Evolutionary conservation across 2,888 invertebrate species (phyloP), one percentile per base, ranked within the genome.

Genomic region (Nemotelus nigrinus): DNA sequence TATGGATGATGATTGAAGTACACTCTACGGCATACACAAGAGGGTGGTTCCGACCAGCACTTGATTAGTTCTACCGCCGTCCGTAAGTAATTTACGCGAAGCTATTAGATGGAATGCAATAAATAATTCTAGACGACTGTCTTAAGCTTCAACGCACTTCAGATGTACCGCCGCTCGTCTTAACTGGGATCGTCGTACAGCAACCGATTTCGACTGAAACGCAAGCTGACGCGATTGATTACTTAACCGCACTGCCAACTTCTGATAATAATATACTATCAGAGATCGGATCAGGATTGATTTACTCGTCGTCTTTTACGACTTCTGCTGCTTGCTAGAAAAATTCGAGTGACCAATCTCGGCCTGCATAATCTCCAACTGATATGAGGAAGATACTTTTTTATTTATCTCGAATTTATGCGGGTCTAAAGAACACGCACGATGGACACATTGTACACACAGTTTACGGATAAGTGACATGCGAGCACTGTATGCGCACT

Each of bases 191-290:
- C 58, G 25, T 25, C 8, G 25, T n/a, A 58, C 10, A 8, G 58
- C 58, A 25, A n/a, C 25, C 50, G 5, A 50, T 50, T 50, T 8
- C 8, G 39, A 65, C 45, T 65, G 65, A 65, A 45, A 8, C 47
- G 7, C 3, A 44, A 3, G n/a, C 65, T 4, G 4, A 39, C 44
- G 45, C 65, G 47, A 65, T 58, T 45, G 65, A 53, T 68, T 68
- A 68, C 68, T 68, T 68, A 65, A 68, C 41, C 48, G 6, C 68
- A 25, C 68, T 25, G 6, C 43, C 7, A 39, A 53, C 39, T 48
- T 44, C 41, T 50, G 68, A 68, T 68, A 50, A 50, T 68, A 8
- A 3, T 47, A 25, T 50, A 68, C 68, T 68, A 68, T 68, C 68
- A 50, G 45, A 39, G 53, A 43, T 25, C 25, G 53, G 53, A 41